These are phyloP conservation scores for Hyperopisus bebe DNA, from an alignment of 2,113 vertebrate genomes.

Conservation along the genomic window DNA sequence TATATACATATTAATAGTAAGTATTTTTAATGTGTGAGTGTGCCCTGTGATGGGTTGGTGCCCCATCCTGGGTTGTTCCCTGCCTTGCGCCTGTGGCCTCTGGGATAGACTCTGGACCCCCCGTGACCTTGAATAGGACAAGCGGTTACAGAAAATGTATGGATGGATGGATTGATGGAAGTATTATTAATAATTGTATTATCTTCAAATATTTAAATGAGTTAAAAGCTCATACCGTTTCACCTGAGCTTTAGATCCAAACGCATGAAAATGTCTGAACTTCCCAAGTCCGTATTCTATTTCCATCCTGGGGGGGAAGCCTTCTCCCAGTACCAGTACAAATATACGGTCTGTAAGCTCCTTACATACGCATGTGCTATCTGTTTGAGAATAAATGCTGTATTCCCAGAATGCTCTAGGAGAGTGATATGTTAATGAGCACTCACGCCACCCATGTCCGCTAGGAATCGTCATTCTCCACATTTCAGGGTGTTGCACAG, in stretches of 20 bases:
- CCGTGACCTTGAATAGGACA: neutral
- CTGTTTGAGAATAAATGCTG: slow-evolving; percentile 23
- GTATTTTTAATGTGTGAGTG: neutral
- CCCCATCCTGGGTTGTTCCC: neutral
- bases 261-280: neutral
- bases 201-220: neutral
- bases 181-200: neutral
- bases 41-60: neutral
- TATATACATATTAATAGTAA: neutral
- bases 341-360: slow-evolving; percentile 28
- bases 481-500: slow-evolving; percentile 37
- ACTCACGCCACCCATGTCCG: slow-evolving; percentile 42
- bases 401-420: slow-evolving; percentile 19
- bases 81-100: neutral
- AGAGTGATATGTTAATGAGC: slow-evolving; percentile 39
- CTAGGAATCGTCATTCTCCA: slow-evolving; percentile 40
- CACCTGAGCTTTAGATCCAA: neutral
- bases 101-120: neutral
- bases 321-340: neutral
- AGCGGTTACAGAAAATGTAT: neutral
- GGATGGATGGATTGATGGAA: neutral
- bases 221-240: neutral
- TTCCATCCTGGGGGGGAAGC: neutral
- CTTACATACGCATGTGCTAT: slow-evolving; percentile 16
- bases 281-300: neutral